Evolutionary conservation across 2,113 vertebrate genomes (phyloP), one percentile per base, ranked within the genome.

Genomic region (Cottus gobio): DNA sequence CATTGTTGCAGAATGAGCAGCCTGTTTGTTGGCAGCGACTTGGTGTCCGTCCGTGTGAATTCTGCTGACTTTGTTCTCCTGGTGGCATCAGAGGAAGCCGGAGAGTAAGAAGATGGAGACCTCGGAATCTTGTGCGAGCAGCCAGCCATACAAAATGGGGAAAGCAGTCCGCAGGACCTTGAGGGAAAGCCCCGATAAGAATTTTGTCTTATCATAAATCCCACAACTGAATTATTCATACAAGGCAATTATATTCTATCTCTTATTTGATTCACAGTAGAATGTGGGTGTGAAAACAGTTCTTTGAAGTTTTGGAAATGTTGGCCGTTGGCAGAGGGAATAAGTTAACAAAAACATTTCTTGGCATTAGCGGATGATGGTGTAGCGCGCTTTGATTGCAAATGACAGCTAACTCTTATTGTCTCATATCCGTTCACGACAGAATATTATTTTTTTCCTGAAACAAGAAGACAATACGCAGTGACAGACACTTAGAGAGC

Each of bases 191-290:
- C 85, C 83, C 0, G 83, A 90, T 91, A 89, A 87, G 82, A 71
- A 87, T 90, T 89, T 86, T 56, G 81, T 85, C 80, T 90, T 91
- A 91, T 87, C 86, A 72, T 80, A 79, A 89, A 90, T 85, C 80
- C 86, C 89, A 79, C 77, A 62, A 86, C 75, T 91, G 87, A 91
- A 93, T 93, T 70, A 91, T 93, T 91, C 85, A 93, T 90, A 34
- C 9, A 13, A 37, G 6, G 86, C 83, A 91, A 90, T 93, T 93
- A 90, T 76, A 79, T 82, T 83, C 83, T 83, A 85, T 90, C 86
- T 90, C 79, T 78, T 77, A 71, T 89, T 75, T 82, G 85, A 87
- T 85, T 90, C 82, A 72, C 77, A 82, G 85, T 46, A 36, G 79
- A 80, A 78, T 80, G 89, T 91, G 89, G 89, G 91, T 37, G 79